Evolutionary conservation across 2,888 invertebrate genomes (phyloP), one percentile per base, ranked within the genome.

Genomic region (Lampropteryx suffumata): DNA sequence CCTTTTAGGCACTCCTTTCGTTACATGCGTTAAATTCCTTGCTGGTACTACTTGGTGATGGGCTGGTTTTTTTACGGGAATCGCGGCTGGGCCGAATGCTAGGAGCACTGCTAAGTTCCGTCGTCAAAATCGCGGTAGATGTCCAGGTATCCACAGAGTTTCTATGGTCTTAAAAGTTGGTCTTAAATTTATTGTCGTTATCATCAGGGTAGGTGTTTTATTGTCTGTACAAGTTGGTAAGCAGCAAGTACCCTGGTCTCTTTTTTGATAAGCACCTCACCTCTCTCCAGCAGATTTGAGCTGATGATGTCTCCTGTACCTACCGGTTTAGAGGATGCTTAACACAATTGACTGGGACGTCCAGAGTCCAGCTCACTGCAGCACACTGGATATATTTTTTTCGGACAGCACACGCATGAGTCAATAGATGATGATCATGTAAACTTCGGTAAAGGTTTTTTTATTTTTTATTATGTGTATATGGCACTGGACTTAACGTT

Each of bases 81-180:
- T 11, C 3, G 35, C 10, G 29, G 30, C 48, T 48, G 12, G 48
- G 24, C 11, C 13, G 11, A 2, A 4, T 35, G 14, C 35, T 41
- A 4, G 34, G 13, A 6, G 40, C 13, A n/a, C 28, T 9, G 10
- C 33, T 37, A 7, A 34, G 37, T 21, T 34, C 28, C 0, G n/a
- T 17, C 0, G 26, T 21, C 11, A 64, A 42, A 39, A 51, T 54
- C n/a, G 55, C 46, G 0, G 54, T 58, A 2, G 61, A 64, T 7
- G 57, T 56, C n/a, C 36, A 43, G 9, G 5, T 37, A 29, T 64
- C 54, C 55, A 61, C 1, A 51, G 3, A 13, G 48, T 54, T 5
- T 60, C 41, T n/a, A n/a, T n/a, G 8, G 41, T 48, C n/a, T n/a
- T n/a, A n/a, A 9, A 41, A 41, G 3, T 24, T 36, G 3, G 34